Percentiles rank a stretch among this genome's conserved stretches.
These are phyloP conservation scores for Nesospiza acunhae DNA, from an alignment of 2,113 vertebrate species.

Conservation along the genomic window DNA sequence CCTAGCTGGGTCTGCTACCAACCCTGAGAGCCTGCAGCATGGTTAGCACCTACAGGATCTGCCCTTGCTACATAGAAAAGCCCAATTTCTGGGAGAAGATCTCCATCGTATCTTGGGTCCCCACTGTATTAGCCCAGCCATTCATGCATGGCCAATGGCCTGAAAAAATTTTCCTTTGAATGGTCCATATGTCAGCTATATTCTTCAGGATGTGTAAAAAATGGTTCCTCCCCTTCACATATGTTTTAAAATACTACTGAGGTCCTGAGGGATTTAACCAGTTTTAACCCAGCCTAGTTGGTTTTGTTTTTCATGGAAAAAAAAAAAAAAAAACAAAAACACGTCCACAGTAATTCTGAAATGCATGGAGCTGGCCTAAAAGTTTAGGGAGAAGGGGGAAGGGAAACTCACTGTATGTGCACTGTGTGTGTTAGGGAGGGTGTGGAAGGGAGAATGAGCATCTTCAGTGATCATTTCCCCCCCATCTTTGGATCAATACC, in stretches of 20 bases:
- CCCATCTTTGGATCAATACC: background rate
- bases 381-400: background rate
- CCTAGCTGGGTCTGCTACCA: background rate
- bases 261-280: slow-evolving; percentile 14
- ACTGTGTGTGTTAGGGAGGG: background rate
- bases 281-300: background rate
- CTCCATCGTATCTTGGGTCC: background rate
- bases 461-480: background rate
- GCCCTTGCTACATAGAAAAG: background rate
- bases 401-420: background rate
- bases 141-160: slow-evolving; percentile 50
- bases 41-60: background rate
- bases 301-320: background rate
- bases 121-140: background rate
- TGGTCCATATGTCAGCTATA: slow-evolving; percentile 64
- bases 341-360: background rate
- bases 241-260: slow-evolving; percentile 50
- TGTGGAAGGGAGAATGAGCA: background rate
- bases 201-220: background rate
- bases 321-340: background rate
- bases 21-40: background rate
- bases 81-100: background rate
- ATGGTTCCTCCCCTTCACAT: slow-evolving; percentile 57
- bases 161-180: slow-evolving; percentile 62
- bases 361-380: background rate